Conservation (phyloP, 2,888 invertebrate genomes). For the Oligia latruncula region DNA sequence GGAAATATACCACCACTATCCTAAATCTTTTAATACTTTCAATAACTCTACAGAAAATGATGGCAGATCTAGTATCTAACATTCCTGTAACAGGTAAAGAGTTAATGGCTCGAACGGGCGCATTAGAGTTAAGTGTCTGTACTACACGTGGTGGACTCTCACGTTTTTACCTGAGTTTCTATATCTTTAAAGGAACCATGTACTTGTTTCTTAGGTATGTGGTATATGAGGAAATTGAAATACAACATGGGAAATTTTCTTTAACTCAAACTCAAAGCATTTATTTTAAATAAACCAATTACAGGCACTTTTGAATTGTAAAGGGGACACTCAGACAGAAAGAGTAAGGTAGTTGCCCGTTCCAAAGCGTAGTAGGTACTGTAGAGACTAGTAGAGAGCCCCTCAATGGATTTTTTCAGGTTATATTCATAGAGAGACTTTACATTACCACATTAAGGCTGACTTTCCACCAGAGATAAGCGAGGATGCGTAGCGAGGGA, state of each 20-base stretch:
- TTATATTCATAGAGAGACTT: no score
- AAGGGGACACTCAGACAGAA: no score
- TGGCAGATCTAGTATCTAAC: not conserved
- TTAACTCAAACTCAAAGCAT: not conserved
- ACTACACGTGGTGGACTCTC: constrained; percentile 12
- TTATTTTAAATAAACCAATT: not conserved
- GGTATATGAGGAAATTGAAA: not conserved
- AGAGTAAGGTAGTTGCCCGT: no score
- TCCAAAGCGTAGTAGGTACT: no score
- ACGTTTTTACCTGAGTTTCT: constrained; percentile 7
- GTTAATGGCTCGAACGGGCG: constrained; percentile 43
- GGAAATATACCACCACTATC: not conserved
- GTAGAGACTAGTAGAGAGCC: no score
- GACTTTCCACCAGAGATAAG: no score
- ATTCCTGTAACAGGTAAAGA: constrained; percentile 39
- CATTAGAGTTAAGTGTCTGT: constrained; percentile 36
- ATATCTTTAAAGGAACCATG: not conserved
- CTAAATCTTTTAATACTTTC: not conserved
- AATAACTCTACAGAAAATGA: not conserved
- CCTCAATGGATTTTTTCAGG: no score
- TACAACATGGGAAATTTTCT: not conserved
- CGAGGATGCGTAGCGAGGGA: no score
- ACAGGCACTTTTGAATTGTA: no score
- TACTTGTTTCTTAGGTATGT: not conserved
- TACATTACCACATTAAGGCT: no score